Evolutionary conservation across 92 coral and sea anemone species (phyloP).

Genomic region (Micromussa lordhowensis): DNA sequence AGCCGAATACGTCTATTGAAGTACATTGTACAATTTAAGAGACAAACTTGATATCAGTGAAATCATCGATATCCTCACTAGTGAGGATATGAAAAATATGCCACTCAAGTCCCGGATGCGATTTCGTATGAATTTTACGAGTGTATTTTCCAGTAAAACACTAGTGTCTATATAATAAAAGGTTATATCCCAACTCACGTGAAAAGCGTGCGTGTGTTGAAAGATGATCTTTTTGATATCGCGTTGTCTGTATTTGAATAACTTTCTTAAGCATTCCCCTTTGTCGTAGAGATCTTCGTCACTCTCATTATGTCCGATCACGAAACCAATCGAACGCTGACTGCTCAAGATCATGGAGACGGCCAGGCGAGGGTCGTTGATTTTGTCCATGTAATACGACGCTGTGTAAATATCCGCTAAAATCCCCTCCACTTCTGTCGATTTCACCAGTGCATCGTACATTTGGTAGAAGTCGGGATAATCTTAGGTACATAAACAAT

Average conservation of each 20-base stretch:
- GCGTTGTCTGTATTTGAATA: constrained; percentile 27
- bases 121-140: no score
- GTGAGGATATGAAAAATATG: no score
- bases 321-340: constrained; percentile 32
- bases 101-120: no score
- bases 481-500: neutral
- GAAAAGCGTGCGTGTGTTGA: constrained; percentile 5
- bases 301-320: neutral
- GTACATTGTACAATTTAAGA: no score
- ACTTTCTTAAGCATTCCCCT: neutral
- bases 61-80: no score
- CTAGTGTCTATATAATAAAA: no score
- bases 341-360: constrained; percentile 9
- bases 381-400: constrained; percentile 23
- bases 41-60: no score
- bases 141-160: no score
- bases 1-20: no score
- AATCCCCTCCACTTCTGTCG: constrained; percentile 37
- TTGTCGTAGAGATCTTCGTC: no score
- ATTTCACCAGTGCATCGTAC: constrained; percentile 32
- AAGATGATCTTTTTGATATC: constrained; percentile 21
- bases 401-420: constrained; percentile 38
- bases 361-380: constrained; percentile 9
- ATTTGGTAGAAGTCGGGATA: constrained; percentile 26
- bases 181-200: constrained; percentile 14